phyloP scores from a whole-genome alignment of 2,113 vertebrate species.

The Accipiter cooperii region DNA sequence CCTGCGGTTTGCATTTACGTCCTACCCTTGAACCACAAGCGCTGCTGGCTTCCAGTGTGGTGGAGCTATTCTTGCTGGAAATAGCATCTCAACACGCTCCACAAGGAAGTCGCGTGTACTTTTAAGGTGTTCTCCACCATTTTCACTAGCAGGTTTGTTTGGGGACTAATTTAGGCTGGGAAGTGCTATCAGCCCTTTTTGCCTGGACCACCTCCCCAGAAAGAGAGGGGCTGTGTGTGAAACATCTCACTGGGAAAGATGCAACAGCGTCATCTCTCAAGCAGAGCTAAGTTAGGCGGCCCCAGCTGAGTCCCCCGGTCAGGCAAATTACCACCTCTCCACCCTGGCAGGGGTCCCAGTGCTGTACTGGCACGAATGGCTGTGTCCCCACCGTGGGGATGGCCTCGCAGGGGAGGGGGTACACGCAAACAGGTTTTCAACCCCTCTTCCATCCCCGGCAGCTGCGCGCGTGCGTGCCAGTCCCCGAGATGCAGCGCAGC shows the following conservation, averaged over 20 bases:
- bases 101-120: background rate
- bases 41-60: conserved; percentile 19
- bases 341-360: background rate
- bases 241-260: background rate
- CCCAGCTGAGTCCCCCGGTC: background rate
- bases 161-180: background rate
- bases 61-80: conserved; percentile 24
- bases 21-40: conserved; percentile 46
- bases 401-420: background rate
- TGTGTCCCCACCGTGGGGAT: rapidly evolving
- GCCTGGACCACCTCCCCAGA: background rate
- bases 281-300: rapidly evolving
- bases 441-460: background rate
- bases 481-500: rapidly evolving
- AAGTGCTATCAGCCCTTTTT: background rate
- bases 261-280: background rate
- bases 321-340: background rate
- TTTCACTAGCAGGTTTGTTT: background rate
- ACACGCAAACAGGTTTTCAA: background rate
- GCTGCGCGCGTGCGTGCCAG: rapidly evolving
- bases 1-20: conserved; percentile 54
- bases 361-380: rapidly evolving
- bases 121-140: background rate
- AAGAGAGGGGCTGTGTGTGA: background rate
- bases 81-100: background rate